phyloP scores from a whole-genome alignment of 1,140 invertebrate species.

The Conus ventricosus region DNA sequence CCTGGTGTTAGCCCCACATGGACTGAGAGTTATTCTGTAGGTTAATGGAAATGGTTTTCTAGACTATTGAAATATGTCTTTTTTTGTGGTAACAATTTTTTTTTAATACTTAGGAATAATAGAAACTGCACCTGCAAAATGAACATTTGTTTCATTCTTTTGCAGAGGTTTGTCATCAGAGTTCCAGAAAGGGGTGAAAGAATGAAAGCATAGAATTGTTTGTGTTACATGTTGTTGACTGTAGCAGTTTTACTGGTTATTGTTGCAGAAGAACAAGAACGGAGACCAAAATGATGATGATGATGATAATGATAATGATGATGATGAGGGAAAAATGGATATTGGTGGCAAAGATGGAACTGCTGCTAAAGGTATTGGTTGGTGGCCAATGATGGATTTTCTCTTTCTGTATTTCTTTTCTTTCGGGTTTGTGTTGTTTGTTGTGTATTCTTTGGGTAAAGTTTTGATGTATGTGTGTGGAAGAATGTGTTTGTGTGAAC shows the following conservation, averaged over 20 bases:
- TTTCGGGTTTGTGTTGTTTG: neutral
- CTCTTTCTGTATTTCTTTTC: neutral
- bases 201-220: neutral
- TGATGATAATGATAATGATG: constrained; percentile 6
- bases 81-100: too few species aligned
- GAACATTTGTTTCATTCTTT: too few species aligned
- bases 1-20: too few species aligned
- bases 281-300: neutral
- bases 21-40: too few species aligned
- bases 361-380: constrained; percentile 8
- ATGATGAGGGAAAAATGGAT: constrained; percentile 13
- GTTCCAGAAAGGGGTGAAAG: neutral
- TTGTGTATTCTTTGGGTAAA: neutral
- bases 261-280: neutral
- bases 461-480: neutral
- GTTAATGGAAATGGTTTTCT: too few species aligned
- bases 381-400: neutral
- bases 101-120: too few species aligned
- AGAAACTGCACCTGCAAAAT: too few species aligned
- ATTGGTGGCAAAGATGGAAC: neutral
- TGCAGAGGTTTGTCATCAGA: too few species aligned
- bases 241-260: neutral
- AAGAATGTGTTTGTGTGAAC: neutral
- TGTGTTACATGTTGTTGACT: neutral
- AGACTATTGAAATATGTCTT: too few species aligned